A percentile compares a stretch with the other conserved stretches of the same genome.
Evolutionary conservation across 2,113 vertebrate genomes (phyloP).

Genomic region (Hippoglossus stenolepis): DNA sequence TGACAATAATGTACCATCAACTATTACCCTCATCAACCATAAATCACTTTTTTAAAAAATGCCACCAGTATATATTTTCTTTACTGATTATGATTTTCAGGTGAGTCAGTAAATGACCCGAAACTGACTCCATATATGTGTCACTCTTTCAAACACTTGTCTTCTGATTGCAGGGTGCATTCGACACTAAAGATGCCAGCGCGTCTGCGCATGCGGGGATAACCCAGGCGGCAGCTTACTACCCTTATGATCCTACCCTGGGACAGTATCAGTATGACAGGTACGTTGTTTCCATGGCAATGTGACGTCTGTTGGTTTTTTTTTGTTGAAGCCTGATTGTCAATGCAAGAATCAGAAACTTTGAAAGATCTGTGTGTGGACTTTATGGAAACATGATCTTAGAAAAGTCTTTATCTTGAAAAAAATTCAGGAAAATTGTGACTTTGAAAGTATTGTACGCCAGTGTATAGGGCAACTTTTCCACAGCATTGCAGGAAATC

Average conservation of each 20-base stretch:
- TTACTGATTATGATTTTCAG: background rate
- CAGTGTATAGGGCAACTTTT: conserved; percentile 17
- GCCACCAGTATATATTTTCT: background rate
- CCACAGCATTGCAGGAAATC: conserved; percentile 25
- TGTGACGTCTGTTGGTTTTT: background rate
- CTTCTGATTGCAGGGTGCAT: conserved; percentile 88
- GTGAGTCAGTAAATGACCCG: background rate
- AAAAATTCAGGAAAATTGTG: background rate
- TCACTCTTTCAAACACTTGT: conserved; percentile 24
- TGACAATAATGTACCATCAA: too few relatives aligned
- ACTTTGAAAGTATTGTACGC: background rate
- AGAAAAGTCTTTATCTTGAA: background rate
- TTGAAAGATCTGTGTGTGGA: conserved; percentile 5
- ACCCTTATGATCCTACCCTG: conserved; percentile 93
- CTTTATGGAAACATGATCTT: background rate
- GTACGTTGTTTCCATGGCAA: conserved; percentile 74
- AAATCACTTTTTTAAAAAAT: background rate
- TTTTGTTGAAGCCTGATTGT: too few relatives aligned
- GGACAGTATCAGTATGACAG: conserved; percentile 98
- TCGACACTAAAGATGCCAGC: conserved; percentile 92
- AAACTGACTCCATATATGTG: background rate
- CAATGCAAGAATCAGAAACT: conserved; percentile 8
- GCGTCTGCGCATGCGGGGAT: conserved; percentile 94
- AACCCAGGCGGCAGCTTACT: conserved; percentile 92
- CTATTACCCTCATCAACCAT: too few relatives aligned